Percentiles rank a stretch among this genome's conserved stretches.
Evolutionary conservation across 1,140 invertebrate genomes (phyloP).

Genomic region (Hylaeus volcanicus): DNA sequence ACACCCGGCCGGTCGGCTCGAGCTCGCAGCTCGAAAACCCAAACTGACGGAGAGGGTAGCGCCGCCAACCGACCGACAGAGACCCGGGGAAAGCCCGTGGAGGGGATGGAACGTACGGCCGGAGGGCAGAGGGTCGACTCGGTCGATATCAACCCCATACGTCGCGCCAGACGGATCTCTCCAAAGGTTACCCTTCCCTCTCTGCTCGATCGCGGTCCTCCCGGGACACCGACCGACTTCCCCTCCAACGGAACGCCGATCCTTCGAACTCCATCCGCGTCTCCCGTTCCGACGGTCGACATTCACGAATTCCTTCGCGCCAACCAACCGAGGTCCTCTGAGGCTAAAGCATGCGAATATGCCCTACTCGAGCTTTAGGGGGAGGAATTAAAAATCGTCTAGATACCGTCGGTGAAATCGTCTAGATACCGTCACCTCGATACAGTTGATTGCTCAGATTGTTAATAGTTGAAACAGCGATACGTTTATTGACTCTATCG

Average conservation of each 20-base stretch:
- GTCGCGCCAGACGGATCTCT: constrained; percentile 39
- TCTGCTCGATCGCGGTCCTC: neutral
- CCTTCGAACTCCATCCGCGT: too few species aligned
- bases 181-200: constrained; percentile 49
- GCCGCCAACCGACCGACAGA: constrained; percentile 38
- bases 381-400: too few species aligned
- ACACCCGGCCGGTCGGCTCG: constrained; percentile 52
- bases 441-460: too few species aligned
- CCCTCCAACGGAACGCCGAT: neutral
- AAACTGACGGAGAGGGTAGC: constrained; percentile 49
- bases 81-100: neutral
- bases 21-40: constrained; percentile 48
- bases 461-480: too few species aligned
- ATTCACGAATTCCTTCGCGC: too few species aligned
- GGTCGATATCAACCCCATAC: constrained; percentile 74
- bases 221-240: neutral
- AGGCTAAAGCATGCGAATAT: too few species aligned
- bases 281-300: too few species aligned
- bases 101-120: constrained; percentile 39
- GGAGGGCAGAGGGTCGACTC: constrained; percentile 19
- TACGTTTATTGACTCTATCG: too few species aligned
- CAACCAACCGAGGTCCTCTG: too few species aligned
- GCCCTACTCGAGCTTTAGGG: too few species aligned
- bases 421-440: too few species aligned
- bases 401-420: too few species aligned